Evolutionary conservation across 2,888 invertebrate genomes (phyloP), one percentile per base, ranked within the genome.

Genomic region (Lacanobia wlatinum): DNA sequence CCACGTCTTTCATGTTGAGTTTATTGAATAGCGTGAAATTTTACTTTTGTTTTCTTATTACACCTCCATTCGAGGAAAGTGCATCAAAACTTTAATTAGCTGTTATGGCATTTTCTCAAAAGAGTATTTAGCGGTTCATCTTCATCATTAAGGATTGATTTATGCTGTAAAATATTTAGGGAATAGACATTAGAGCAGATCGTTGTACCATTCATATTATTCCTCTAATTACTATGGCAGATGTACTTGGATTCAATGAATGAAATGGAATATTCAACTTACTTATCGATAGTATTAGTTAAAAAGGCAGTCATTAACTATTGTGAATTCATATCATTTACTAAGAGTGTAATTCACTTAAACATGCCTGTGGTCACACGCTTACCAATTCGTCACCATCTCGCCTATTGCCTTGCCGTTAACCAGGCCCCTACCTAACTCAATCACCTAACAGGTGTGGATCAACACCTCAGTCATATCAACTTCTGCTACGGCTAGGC

Each of bases 91-190:
- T 56, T 70, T 61, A 50, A 67, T 34, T 50, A 58, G 50, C n/a
- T 56, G 63, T 43, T 67, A 70, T 56, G 61, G 53, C 79, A 80
- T 80, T 80, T 79, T 79, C 18, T 34, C 46, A 48, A 12, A 4
- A 55, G 18, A 10, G 10, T 64, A 56, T 23, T 79, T 65, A 65
- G n/a, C 64, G 64, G 53, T 50, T 71, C 80, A 71, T 71, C 76
- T 76, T 80, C 67, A 61, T 58, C 61, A 60, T 71, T 64, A 66
- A 63, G 16, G 21, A 34, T 67, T 68, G 50, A 74, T 62, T 43
- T 40, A 53, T 34, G 76, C 79, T 79, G 79, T 64, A 71, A 80
- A 67, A 79, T 61, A 68, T 68, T 64, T 28, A 50, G 10, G 12
- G n/a, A 63, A 48, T 64, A 59, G 64, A 12, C 5, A 71, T 80